These are phyloP conservation scores for Invenusta paracnida DNA, from an alignment of 2,888 invertebrate genomes.

Conservation along the genomic window DNA sequence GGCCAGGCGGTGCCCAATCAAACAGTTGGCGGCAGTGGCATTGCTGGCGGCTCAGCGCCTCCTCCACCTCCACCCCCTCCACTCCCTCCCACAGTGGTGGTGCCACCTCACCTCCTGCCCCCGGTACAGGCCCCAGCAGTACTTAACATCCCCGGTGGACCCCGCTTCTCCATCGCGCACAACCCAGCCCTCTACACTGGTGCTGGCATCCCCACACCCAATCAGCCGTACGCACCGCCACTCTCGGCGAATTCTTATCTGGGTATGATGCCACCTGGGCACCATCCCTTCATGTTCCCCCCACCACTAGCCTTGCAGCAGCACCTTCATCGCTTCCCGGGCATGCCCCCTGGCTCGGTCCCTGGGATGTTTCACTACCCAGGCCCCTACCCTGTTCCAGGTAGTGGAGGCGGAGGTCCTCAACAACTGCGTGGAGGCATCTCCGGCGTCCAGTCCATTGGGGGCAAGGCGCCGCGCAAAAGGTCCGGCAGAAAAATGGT, in stretches of 20 bases:
- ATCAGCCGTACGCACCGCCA: slow-evolving; percentile 1
- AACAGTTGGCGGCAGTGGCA: background rate
- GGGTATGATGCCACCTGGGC: background rate
- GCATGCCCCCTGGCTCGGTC: background rate
- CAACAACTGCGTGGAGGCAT: background rate
- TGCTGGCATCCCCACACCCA: background rate
- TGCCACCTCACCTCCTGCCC: background rate
- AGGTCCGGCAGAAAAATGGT: background rate
- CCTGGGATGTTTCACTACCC: background rate
- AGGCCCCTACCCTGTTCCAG: background rate
- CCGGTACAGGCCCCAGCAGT: background rate
- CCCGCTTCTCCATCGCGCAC: slow-evolving; percentile 3
- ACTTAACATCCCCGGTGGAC: background rate
- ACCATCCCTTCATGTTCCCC: slow-evolving; percentile 9
- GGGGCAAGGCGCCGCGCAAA: background rate
- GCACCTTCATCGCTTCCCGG: background rate
- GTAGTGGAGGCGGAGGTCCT: background rate
- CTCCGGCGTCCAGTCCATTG: too few relatives aligned
- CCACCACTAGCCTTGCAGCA: background rate
- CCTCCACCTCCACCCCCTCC: background rate
- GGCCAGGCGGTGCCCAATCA: background rate
- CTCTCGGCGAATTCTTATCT: background rate
- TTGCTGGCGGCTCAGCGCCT: background rate
- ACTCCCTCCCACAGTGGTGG: background rate
- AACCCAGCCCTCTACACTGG: background rate